Evolutionary conservation across 2,888 invertebrate species (phyloP).

Genomic region (Alcis repandata): DNA sequence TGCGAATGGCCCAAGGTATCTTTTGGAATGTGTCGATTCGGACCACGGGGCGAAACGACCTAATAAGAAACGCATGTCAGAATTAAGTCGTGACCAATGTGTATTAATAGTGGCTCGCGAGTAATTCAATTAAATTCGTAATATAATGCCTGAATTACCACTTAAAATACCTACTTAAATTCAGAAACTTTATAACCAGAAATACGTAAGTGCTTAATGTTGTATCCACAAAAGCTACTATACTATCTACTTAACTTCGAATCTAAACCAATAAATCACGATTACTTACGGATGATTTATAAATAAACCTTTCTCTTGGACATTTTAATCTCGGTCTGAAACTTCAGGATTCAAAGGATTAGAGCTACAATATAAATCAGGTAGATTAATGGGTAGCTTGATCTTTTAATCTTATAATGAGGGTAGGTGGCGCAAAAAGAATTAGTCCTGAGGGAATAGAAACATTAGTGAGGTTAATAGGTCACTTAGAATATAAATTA

Average conservation of each 20-base stretch:
- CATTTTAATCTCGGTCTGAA: slow-evolving; percentile 37
- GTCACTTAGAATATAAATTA: slow-evolving; percentile 7
- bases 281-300: slow-evolving; percentile 29
- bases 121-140: no score
- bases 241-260: neutral
- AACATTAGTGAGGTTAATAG: slow-evolving; percentile 19
- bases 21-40: no score
- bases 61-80: no score
- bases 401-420: slow-evolving; percentile 41
- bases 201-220: neutral
- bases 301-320: slow-evolving; percentile 31
- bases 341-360: slow-evolving; percentile 42
- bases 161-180: no score
- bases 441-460: slow-evolving; percentile 16
- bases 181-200: no score
- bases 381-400: slow-evolving; percentile 32
- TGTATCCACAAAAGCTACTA: neutral
- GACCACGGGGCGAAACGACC: no score
- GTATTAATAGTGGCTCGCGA: no score
- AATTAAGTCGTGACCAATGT: no score
- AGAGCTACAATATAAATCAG: slow-evolving; percentile 36
- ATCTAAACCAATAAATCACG: slow-evolving; percentile 22
- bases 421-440: slow-evolving; percentile 24
- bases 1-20: no score
- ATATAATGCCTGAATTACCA: no score